Base-by-base conservation (phyloP, 2,888 invertebrate species). In the Cantharis nigra region DNA sequence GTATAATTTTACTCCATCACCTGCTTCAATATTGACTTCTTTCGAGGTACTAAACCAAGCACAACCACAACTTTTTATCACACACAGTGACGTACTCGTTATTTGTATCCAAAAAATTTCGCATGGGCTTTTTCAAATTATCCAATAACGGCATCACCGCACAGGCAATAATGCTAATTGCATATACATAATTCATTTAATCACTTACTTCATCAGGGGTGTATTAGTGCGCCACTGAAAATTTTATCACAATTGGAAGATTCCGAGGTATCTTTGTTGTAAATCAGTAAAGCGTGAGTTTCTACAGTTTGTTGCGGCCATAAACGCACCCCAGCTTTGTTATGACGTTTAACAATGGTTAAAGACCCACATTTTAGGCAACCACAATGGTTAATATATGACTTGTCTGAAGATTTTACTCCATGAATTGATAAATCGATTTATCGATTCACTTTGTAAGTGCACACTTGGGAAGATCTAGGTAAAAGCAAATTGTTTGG, bases 351-450 rank as follows among this genome's bases (percentile, higher is more conserved):
- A 83, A 85, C 84, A 85, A 85, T 82, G 81, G 80, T 83, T 81
- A 84, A 85, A 85, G 83, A 84, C 83, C 83, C 81, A 83, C 84
- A 84, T 84, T 84, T 83, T 81, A 82, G 82, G 82, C 83, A 72
- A 78, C 78, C 84, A 83, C 84, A 79, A 82, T 79, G 71, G 79
- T 78, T 85, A 83, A 86, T 85, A 83, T 85, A 85, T 84, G 84
- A 83, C 84, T 81, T 84, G 74, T 76, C 64, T 70, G 72, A 74
- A 75, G 71, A 65, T 69, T 77, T 80, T 30, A 72, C 74, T 74
- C 67, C 30, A 23, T 63, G 77, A 69, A 79, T 79, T 83, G 82
- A 82, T 83, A 80, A 82, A 83, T 83, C 71, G 80, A 75, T 76
- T 77, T 75, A 80, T 81, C 83, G 83, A 84, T 82, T 30, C 73